phyloP scores from a whole-genome alignment of 2,888 invertebrate species.

The Xanthostigma xanthostigma region DNA sequence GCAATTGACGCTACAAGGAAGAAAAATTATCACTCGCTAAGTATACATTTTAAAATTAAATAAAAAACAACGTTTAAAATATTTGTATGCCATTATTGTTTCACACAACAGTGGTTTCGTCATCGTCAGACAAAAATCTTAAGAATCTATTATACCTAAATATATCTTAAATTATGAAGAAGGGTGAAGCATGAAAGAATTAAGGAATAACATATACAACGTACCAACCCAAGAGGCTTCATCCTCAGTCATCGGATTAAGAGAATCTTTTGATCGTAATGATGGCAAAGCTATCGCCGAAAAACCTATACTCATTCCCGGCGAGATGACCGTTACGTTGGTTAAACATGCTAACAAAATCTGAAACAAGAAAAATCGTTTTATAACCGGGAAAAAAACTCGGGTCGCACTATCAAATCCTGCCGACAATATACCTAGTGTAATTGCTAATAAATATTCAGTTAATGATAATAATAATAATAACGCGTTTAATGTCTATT shows the following conservation, averaged over 20 bases:
- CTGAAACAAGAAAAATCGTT: slow-evolving; percentile 21
- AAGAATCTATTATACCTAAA: too few species aligned
- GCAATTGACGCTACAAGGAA: slow-evolving; percentile 34
- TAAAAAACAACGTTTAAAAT: too few species aligned
- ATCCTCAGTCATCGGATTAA: slow-evolving; percentile 21
- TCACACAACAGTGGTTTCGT: too few species aligned
- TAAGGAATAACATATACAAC: slow-evolving; percentile 13
- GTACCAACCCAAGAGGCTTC: slow-evolving; percentile 43
- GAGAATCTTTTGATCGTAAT: slow-evolving; percentile 21
- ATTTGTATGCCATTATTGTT: too few species aligned
- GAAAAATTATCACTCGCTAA: background rate
- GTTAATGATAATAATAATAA: too few species aligned
- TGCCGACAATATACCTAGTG: too few species aligned
- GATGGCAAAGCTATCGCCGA: slow-evolving; percentile 36
- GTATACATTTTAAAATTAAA: too few species aligned
- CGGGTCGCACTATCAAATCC: too few species aligned
- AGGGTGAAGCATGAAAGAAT: background rate
- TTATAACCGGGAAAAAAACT: too few species aligned
- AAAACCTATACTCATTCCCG: slow-evolving; percentile 41
- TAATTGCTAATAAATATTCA: too few species aligned
- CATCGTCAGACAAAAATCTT: too few species aligned
- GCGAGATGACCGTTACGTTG: slow-evolving; percentile 34
- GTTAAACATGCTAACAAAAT: slow-evolving; percentile 31
- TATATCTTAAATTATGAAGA: background rate
- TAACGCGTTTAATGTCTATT: too few species aligned